These are phyloP conservation scores for Seira sanloemensis DNA, from an alignment of 2,888 invertebrate genomes.

Conservation along the genomic window DNA sequence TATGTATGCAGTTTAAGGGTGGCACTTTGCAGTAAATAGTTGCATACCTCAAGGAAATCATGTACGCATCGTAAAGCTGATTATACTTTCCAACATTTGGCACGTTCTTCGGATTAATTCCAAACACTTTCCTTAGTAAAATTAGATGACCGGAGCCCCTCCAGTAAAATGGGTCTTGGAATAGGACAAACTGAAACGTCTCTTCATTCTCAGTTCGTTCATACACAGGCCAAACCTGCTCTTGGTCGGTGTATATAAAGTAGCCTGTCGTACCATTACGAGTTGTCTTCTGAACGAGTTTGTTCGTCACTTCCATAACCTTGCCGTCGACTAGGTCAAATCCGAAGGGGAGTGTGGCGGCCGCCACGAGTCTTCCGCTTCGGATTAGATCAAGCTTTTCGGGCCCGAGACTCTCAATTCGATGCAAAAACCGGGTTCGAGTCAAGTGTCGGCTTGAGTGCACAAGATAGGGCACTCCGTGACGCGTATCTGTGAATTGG, in stretches of 20 bases:
- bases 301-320: constrained; percentile 26
- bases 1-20: neutral
- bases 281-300: neutral
- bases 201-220: constrained; percentile 23
- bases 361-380: neutral
- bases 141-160: constrained; percentile 41
- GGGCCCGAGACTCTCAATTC: constrained; percentile 6
- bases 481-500: neutral
- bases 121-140: constrained; percentile 26
- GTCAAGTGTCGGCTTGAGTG: neutral
- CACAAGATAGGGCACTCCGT: neutral
- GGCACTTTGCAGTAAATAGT: neutral
- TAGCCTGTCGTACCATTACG: constrained; percentile 7
- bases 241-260: neutral
- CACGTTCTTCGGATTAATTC: constrained; percentile 11
- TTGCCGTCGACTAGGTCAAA: constrained; percentile 20
- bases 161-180: constrained; percentile 44
- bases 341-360: constrained; percentile 13
- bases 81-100: neutral
- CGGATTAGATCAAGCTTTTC: neutral
- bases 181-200: constrained; percentile 32
- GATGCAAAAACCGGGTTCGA: neutral
- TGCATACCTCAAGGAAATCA: constrained; percentile 26
- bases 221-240: constrained; percentile 2
- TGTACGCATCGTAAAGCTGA: constrained; percentile 23